A percentile compares a stretch with the other conserved stretches of the same genome.
phyloP scores from a whole-genome alignment of 2,113 vertebrate species.

The Lasiurus borealis region DNA sequence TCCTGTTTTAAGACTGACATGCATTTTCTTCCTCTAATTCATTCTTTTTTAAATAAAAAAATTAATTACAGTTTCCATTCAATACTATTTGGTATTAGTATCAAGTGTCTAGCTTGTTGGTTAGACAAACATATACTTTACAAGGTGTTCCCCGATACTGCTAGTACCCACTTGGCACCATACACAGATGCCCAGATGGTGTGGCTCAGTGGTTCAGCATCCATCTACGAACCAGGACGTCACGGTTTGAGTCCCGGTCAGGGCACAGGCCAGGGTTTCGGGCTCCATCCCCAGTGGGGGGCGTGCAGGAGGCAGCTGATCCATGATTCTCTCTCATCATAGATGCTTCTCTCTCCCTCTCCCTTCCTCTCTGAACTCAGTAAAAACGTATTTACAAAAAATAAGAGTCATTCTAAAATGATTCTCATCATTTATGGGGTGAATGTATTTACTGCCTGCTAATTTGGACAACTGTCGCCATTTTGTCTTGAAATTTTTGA shows the following conservation, averaged over 20 bases:
- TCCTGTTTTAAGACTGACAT: not conserved
- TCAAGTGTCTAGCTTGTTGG: not conserved
- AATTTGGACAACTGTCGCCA: not conserved
- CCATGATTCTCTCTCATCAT: too few relatives aligned
- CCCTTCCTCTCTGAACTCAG: too few relatives aligned
- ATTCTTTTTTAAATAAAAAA: not conserved
- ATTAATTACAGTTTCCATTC: not conserved
- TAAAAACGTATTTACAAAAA: too few relatives aligned
- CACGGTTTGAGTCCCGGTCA: too few relatives aligned
- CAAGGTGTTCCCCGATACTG: not conserved
- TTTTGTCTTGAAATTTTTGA: too few relatives aligned
- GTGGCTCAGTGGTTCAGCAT: too few relatives aligned
- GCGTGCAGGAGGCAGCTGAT: too few relatives aligned
- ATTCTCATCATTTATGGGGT: not conserved
- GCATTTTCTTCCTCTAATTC: not conserved
- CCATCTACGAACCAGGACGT: too few relatives aligned
- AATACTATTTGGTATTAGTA: not conserved
- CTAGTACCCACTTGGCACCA: not conserved
- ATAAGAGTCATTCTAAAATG: slow-evolving; percentile 40
- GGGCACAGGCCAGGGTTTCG: too few relatives aligned
- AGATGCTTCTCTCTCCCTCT: too few relatives aligned
- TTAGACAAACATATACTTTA: not conserved
- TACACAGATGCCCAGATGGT: not conserved
- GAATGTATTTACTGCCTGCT: slow-evolving; percentile 44
- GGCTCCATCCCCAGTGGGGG: too few relatives aligned